Evolutionary conservation across 2,888 invertebrate genomes (phyloP).

Genomic region (Pilophorus perplexus): DNA sequence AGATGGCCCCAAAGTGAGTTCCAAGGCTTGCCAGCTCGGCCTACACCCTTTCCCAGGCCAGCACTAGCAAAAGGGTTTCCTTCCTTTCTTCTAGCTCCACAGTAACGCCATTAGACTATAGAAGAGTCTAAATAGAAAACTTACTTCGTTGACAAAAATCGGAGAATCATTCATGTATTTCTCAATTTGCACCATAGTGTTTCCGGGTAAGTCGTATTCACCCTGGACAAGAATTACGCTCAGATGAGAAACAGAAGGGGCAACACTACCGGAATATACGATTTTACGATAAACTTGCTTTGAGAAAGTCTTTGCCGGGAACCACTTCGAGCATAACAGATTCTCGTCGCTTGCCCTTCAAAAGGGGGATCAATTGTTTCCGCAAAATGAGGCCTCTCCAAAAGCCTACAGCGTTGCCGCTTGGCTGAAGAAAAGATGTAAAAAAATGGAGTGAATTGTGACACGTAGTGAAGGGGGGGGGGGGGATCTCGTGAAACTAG

Average conservation of each 20-base stretch:
- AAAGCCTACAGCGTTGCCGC: neutral
- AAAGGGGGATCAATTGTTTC: conserved; percentile 15
- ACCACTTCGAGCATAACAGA: neutral
- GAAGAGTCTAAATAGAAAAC: neutral
- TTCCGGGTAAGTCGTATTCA: neutral
- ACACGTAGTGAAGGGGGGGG: too few species aligned
- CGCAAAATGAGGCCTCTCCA: conserved; percentile 21
- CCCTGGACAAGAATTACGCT: too few species aligned
- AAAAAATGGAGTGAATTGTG: too few species aligned
- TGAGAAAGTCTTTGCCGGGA: neutral
- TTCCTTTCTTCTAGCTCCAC: neutral
- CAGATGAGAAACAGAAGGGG: too few species aligned
- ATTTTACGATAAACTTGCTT: conserved; percentile 2
- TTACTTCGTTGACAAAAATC: neutral
- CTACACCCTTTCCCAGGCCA: too few species aligned
- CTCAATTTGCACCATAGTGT: neutral
- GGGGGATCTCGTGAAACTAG: too few species aligned
- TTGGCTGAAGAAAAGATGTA: neutral
- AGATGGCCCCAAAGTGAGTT: too few species aligned
- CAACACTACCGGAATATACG: too few species aligned
- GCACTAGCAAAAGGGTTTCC: neutral
- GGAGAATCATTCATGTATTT: neutral
- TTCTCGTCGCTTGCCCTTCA: neutral
- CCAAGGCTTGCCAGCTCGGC: too few species aligned
- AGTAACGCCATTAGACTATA: neutral